phyloP scores from a whole-genome alignment of 2,797 vertebrate species.

The Lithobates pipiens region DNA sequence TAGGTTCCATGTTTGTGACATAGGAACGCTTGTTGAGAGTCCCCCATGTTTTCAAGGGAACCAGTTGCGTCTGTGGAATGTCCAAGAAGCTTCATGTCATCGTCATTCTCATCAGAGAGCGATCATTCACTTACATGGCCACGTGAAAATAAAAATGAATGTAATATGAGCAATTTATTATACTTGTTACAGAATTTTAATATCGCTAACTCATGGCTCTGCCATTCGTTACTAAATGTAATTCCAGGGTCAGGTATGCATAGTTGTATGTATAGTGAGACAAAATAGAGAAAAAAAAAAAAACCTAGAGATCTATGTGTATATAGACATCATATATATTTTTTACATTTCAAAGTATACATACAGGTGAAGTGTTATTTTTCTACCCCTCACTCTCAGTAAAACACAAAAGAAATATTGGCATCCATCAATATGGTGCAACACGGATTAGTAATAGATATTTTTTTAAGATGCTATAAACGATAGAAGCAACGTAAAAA shows the following conservation, averaged over 20 bases:
- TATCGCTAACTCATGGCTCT: slow-evolving; percentile 55
- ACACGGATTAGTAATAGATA: slow-evolving; percentile 52
- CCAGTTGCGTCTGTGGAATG: slow-evolving; percentile 20
- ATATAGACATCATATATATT: slow-evolving; percentile 63
- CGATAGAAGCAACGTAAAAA: slow-evolving; percentile 33
- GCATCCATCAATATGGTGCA: slow-evolving; percentile 25
- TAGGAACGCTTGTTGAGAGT: slow-evolving; percentile 42
- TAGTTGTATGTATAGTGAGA: slow-evolving; percentile 56
- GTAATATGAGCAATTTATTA: slow-evolving; percentile 51
- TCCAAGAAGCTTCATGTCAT: slow-evolving; percentile 27
- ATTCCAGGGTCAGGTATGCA: slow-evolving; percentile 58
- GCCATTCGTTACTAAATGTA: slow-evolving; percentile 47
- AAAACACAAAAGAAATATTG: slow-evolving; percentile 41
- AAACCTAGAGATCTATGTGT: slow-evolving; percentile 57
- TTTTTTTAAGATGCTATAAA: slow-evolving; percentile 55
- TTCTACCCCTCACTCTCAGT: slow-evolving; percentile 54
- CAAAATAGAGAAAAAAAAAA: slow-evolving; percentile 23
- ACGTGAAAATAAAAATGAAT: slow-evolving; percentile 48
- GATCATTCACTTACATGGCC: slow-evolving; percentile 48
- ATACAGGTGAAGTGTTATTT: slow-evolving; percentile 63
- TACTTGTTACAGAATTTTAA: slow-evolving; percentile 49
- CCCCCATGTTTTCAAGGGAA: slow-evolving; percentile 28
- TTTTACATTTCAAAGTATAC: slow-evolving; percentile 61
- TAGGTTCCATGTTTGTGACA: slow-evolving; percentile 48
- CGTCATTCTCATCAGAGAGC: slow-evolving; percentile 1